Conservation (phyloP, 53 echinoderm and acorn worm genomes). For the Hippasteria phrygiana region DNA sequence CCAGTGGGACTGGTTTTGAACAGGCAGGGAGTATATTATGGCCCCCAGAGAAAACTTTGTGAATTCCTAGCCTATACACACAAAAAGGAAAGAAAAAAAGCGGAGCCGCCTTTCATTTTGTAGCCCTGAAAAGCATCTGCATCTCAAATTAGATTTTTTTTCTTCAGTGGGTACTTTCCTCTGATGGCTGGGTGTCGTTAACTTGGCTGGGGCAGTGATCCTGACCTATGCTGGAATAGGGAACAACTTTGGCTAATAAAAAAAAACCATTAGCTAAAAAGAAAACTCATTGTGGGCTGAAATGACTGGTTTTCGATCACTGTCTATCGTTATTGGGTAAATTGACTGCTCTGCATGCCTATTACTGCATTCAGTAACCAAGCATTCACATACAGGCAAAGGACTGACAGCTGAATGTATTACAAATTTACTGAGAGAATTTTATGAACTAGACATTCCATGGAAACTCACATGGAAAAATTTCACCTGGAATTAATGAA, state of each 20-base stretch:
- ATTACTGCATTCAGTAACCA: not conserved
- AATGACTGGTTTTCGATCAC: conserved; percentile 1
- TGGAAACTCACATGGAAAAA: too few species aligned
- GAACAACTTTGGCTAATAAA: not conserved
- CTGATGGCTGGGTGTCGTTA: not conserved
- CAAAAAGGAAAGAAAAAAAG: not conserved
- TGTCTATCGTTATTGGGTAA: not conserved
- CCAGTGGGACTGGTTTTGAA: not conserved
- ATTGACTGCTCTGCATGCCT: not conserved
- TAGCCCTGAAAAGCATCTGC: not conserved
- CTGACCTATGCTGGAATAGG: not conserved
- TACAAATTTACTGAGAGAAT: too few species aligned
- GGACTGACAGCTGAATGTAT: too few species aligned
- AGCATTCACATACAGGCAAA: too few species aligned
- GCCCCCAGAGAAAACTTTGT: not conserved
- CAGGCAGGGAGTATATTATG: not conserved
- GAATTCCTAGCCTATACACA: not conserved
- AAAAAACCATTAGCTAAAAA: not conserved
- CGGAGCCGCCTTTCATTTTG: not conserved
- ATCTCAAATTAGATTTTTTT: not conserved
- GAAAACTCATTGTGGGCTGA: not conserved
- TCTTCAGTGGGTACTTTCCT: not conserved
- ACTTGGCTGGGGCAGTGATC: not conserved
- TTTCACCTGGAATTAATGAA: too few species aligned
- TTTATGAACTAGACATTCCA: too few species aligned